Evolutionary conservation across 2,888 invertebrate genomes (phyloP).

Genomic region (Crossocerus cetratus): DNA sequence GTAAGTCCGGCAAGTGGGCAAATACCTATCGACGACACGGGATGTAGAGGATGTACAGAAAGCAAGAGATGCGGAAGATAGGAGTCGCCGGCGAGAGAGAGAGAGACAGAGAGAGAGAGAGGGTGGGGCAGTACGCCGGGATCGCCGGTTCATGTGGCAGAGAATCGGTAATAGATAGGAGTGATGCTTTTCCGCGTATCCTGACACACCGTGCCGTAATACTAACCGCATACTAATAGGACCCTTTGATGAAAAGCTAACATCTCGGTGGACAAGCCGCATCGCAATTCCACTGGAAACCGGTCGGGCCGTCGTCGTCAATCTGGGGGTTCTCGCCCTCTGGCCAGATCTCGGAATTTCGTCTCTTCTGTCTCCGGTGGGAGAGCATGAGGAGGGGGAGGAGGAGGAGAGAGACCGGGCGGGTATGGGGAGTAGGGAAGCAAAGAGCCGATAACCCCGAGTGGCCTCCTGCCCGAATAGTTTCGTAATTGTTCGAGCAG

Average conservation of each 20-base stretch:
- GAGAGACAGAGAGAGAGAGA: neutral
- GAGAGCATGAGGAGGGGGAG: no score
- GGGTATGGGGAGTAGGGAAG: no score
- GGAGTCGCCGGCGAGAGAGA: neutral
- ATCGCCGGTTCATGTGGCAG: conserved; percentile 49
- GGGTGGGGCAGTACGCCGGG: conserved; percentile 9
- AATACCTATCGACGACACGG: conserved; percentile 24
- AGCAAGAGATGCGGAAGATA: neutral
- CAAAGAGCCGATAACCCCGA: conserved; percentile 49
- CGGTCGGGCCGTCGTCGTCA: conserved; percentile 17
- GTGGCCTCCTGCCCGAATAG: conserved; percentile 38
- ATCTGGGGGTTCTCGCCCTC: neutral
- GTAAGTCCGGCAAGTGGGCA: neutral
- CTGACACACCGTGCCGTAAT: conserved; percentile 55
- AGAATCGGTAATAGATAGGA: conserved; percentile 53
- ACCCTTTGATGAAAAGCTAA: conserved; percentile 69
- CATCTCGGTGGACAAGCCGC: conserved; percentile 62
- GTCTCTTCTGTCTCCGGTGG: conserved; percentile 4
- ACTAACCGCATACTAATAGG: conserved; percentile 68
- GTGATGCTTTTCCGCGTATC: conserved; percentile 39
- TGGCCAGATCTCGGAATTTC: conserved; percentile 7
- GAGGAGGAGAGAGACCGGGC: no score
- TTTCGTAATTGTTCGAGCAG: conserved; percentile 40
- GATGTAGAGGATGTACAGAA: conserved; percentile 9
- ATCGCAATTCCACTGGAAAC: conserved; percentile 36